Evolutionary conservation across 2,113 vertebrate species (phyloP).

Genomic region (Climacteris rufus): DNA sequence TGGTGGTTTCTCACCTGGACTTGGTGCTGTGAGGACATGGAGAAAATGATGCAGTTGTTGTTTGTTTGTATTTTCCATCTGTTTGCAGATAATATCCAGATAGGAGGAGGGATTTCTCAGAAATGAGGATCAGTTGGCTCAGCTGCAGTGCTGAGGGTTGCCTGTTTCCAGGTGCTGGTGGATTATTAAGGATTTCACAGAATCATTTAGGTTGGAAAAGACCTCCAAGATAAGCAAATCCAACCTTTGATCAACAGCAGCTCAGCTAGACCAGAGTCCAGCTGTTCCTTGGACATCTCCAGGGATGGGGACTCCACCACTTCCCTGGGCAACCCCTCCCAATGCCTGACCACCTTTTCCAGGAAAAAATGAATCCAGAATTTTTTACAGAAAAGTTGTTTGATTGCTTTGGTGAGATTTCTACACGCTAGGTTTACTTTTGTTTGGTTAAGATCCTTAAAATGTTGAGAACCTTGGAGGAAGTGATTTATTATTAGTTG

Average conservation of each 20-base stretch:
- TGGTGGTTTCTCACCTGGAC: background rate
- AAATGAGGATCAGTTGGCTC: background rate
- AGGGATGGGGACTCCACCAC: background rate
- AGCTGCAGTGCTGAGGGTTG: background rate
- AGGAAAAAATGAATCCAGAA: accelerated
- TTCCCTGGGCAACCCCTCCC: background rate
- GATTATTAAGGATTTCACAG: background rate
- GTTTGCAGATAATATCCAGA: background rate
- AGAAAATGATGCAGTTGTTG: background rate
- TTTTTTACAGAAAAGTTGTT: background rate
- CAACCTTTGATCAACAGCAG: background rate
- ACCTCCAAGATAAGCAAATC: background rate
- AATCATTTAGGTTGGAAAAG: background rate
- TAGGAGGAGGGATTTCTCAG: background rate
- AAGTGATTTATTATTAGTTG: background rate
- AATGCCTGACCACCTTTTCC: accelerated
- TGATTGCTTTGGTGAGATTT: background rate
- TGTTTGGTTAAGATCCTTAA: background rate
- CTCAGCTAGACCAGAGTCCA: background rate
- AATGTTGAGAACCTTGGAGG: background rate
- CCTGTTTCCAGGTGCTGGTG: background rate
- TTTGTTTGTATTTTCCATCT: background rate
- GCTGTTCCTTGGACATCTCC: accelerated
- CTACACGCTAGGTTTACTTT: background rate
- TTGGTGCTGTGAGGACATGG: background rate